Evolutionary conservation across 2,797 vertebrate species (phyloP).

Genomic region (Helarctos malayanus): DNA sequence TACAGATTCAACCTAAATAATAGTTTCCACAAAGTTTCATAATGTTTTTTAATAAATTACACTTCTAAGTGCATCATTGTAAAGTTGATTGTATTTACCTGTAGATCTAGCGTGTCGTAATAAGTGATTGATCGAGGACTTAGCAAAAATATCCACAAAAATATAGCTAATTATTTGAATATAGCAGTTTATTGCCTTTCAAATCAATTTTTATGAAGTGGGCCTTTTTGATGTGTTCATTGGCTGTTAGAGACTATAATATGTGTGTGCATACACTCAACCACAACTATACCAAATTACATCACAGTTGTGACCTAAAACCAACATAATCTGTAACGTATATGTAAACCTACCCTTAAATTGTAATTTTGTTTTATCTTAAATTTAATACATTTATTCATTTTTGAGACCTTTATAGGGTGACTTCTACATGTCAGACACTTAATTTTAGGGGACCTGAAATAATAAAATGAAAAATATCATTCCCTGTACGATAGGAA

Average conservation of each 20-base stretch:
- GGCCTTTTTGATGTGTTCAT: neutral
- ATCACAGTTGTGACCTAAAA: conserved; percentile 14
- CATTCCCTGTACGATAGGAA: neutral
- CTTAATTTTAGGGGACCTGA: neutral
- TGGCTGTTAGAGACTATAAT: neutral
- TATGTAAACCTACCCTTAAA: neutral
- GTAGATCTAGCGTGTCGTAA: neutral
- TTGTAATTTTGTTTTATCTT: neutral
- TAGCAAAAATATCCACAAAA: neutral
- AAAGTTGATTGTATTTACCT: neutral
- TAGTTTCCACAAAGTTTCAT: neutral
- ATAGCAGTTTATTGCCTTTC: neutral
- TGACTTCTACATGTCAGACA: neutral
- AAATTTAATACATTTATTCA: neutral
- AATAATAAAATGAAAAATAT: neutral
- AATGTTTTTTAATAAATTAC: neutral
- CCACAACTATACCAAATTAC: neutral
- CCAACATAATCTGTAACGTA: neutral
- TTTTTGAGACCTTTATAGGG: neutral
- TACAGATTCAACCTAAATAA: neutral
- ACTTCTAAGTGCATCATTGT: neutral
- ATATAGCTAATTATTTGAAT: neutral
- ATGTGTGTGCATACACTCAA: neutral
- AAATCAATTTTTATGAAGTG: neutral
- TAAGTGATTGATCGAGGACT: neutral